A percentile compares a stretch with the other conserved stretches of the same genome.
These are phyloP conservation scores for Ecliptopera silaceata DNA, from an alignment of 2,888 invertebrate species.

Conservation along the genomic window DNA sequence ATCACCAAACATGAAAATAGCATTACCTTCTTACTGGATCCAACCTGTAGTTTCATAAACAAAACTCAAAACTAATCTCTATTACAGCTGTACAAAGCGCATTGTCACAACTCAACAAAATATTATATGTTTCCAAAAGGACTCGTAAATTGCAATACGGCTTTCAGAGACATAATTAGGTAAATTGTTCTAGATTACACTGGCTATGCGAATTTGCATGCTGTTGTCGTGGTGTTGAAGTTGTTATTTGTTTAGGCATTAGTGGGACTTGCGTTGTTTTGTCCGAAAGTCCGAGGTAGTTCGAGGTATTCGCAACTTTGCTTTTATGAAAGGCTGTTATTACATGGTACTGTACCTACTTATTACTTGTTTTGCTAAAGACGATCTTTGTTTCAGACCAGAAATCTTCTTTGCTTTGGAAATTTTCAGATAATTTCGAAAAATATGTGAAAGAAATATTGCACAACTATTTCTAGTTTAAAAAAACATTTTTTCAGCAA, in stretches of 20 bases:
- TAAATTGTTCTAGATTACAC: conserved; percentile 36
- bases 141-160: conserved; percentile 38
- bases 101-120: conserved; percentile 19
- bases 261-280: conserved; percentile 13
- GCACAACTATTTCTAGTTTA: no score
- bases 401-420: no score
- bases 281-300: conserved; percentile 12
- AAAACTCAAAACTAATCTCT: conserved; percentile 31
- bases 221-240: conserved; percentile 24
- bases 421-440: no score
- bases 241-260: conserved; percentile 25
- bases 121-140: conserved; percentile 27
- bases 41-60: conserved; percentile 6
- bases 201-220: conserved; percentile 31
- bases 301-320: conserved; percentile 11
- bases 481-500: no score
- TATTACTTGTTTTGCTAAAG: background rate
- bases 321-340: conserved; percentile 11
- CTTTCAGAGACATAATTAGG: conserved; percentile 42
- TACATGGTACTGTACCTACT: background rate
- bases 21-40: conserved; percentile 11
- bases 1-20: conserved; percentile 12
- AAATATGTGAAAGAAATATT: no score
- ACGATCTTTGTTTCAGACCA: no score
- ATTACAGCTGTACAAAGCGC: conserved; percentile 28